phyloP scores from a whole-genome alignment of 2,113 vertebrate genomes.

The Hyaena hyaena region DNA sequence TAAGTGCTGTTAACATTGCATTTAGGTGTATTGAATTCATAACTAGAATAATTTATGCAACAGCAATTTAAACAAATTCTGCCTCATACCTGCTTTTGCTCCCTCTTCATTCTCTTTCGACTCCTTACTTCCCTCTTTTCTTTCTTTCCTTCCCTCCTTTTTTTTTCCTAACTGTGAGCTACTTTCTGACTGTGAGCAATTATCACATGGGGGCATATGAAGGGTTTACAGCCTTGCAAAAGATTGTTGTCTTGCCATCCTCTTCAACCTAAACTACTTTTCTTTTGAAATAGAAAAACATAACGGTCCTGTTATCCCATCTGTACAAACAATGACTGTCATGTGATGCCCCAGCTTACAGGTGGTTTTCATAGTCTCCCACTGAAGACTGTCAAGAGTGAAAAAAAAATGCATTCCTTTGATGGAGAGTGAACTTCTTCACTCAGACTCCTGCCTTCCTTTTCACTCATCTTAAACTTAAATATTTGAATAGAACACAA shows the following conservation, averaged over 20 bases:
- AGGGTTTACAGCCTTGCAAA: constrained; percentile 40
- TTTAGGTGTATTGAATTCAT: background rate
- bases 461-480: constrained; percentile 57
- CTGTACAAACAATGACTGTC: constrained; percentile 86
- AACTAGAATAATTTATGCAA: background rate
- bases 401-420: constrained; percentile 61
- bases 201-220: constrained; percentile 40
- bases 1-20: constrained; percentile 74
- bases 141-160: background rate
- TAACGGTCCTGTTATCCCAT: constrained; percentile 79
- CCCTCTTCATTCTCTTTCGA: background rate
- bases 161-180: background rate
- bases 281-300: constrained; percentile 80
- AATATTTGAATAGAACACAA: background rate
- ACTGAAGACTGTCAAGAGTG: constrained; percentile 62
- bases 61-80: background rate
- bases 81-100: background rate
- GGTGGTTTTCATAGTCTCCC: constrained; percentile 71
- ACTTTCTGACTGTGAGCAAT: background rate
- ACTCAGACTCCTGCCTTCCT: background rate
- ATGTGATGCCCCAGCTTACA: constrained; percentile 26
- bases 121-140: background rate
- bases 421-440: constrained; percentile 57
- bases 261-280: constrained; percentile 66
- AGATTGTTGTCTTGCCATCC: constrained; percentile 13